phyloP scores from a whole-genome alignment of 2,113 vertebrate genomes.

The Hyla sarda region DNA sequence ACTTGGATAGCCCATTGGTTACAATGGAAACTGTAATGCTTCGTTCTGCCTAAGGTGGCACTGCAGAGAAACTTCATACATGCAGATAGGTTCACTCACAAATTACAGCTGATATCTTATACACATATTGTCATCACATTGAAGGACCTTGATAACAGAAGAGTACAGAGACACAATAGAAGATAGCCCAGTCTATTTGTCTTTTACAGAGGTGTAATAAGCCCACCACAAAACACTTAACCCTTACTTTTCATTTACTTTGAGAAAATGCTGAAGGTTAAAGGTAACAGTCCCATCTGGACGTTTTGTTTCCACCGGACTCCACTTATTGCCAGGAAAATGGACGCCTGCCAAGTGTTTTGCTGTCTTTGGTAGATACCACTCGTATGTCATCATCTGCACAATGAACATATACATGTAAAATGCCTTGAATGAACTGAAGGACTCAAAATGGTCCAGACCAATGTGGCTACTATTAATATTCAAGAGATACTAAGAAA shows the following conservation, averaged over 20 bases:
- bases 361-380: conserved; percentile 92
- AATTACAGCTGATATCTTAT: too few relatives aligned
- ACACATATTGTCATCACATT: too few relatives aligned
- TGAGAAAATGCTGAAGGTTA: conserved; percentile 89
- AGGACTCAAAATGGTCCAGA: too few relatives aligned
- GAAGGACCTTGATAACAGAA: too few relatives aligned
- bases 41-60: neutral
- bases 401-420: neutral
- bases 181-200: neutral
- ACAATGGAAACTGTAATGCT: neutral
- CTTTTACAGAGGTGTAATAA: neutral
- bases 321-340: conserved; percentile 90
- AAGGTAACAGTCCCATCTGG: conserved; percentile 81
- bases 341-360: conserved; percentile 82
- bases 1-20: too few relatives aligned
- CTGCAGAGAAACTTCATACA: too few relatives aligned
- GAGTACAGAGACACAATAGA: too few relatives aligned
- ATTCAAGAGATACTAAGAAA: neutral
- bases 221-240: neutral
- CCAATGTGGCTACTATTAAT: too few relatives aligned
- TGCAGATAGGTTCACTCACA: too few relatives aligned
- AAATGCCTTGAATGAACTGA: neutral
- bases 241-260: conserved; percentile 89
- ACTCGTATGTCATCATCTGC: conserved; percentile 96
- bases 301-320: conserved; percentile 76